Base-by-base conservation (phyloP, 2,888 invertebrate species). In the Drosophila picticornis region DNA sequence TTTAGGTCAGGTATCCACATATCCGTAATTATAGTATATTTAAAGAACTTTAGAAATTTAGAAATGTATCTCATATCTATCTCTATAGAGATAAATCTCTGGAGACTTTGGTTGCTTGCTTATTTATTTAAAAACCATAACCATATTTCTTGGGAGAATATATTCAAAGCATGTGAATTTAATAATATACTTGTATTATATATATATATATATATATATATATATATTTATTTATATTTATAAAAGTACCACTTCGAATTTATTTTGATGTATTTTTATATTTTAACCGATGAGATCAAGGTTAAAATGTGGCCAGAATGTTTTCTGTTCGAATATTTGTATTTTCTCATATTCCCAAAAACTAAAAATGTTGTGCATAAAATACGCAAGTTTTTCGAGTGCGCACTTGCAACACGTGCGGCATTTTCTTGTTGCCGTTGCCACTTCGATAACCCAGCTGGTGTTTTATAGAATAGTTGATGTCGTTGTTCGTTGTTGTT, bases 361-460 rank as follows among this genome's bases (percentile, higher is more conserved):
- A 57, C 16, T 25, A 38, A 19, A 56, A n/a, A 38, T 55, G 16
- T 68, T 48, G 32, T 34, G 27, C 27, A 59, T 38, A 43, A 64
- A 38, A 59, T 64, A 51, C 29, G 69, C 66, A 46, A 62, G 56
- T 69, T 59, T 59, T 57, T 68, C n/a, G 34, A 53, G 46, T 63
- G 56, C 27, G 43, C 58, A 46, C 57, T 67, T 62, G 77, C 72
- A 75, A 72, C 72, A 76, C 70, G 73, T 73, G 75, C 64, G 56
- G 43, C 70, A 64, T 65, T 62, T 62, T 63, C 62, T 55, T 56
- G 48, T 64, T 53, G 56, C 53, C 59, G 38, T 16, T 56, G 59
- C 22, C 19, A 19, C 22, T 53, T 46, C 62, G 56, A 60, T 69
- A 64, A 51, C 71, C 31, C 55, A 48, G 36, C 64, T 57, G 65